Percentiles rank a stretch among this genome's conserved stretches.
These are phyloP conservation scores for Gryllus longicercus DNA, from an alignment of 2,888 invertebrate genomes.

Conservation along the genomic window DNA sequence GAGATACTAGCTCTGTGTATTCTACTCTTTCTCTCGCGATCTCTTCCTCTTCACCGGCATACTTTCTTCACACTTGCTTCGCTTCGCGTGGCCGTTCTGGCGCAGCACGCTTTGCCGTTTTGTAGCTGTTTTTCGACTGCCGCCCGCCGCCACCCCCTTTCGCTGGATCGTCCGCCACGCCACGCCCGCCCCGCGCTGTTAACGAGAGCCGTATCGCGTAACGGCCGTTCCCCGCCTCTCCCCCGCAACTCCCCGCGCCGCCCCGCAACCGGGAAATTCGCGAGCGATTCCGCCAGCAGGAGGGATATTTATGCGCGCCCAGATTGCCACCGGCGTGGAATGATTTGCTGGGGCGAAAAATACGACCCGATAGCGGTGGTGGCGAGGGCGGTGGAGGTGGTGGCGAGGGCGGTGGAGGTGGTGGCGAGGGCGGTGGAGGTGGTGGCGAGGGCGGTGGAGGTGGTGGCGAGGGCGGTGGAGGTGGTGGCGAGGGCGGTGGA, in stretches of 20 bases:
- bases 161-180: neutral
- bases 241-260: neutral
- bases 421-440: neutral
- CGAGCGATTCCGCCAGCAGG: neutral
- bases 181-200: neutral
- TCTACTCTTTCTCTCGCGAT: no score
- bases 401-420: neutral
- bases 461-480: neutral
- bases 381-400: neutral
- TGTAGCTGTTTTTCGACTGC: neutral
- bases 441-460: neutral
- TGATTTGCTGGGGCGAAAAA: slow-evolving; percentile 17
- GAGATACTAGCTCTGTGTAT: no score
- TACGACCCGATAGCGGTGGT: neutral
- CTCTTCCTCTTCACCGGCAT: no score
- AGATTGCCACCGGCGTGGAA: slow-evolving; percentile 7
- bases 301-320: slow-evolving; percentile 1
- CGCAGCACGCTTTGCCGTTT: no score
- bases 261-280: neutral
- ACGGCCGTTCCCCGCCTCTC: neutral
- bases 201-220: neutral
- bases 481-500: neutral
- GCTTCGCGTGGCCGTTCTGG: no score
- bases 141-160: neutral
- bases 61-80: no score